Percentiles rank a stretch among this genome's conserved stretches.
Conservation (phyloP, 1,140 invertebrate genomes). For the Drosophila equinoxialis region DNA sequence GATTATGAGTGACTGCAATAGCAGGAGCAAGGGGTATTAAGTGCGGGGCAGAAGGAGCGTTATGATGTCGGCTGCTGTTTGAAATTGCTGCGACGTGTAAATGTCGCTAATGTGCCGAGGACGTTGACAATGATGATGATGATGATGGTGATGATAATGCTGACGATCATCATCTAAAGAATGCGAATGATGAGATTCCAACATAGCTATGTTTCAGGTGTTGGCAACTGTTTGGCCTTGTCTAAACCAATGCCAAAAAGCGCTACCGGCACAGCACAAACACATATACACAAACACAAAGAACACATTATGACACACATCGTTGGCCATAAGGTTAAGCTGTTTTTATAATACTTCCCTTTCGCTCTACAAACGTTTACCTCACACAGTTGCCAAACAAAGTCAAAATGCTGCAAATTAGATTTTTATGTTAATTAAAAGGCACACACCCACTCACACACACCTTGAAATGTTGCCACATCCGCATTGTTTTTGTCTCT, state of each 20-base stretch:
- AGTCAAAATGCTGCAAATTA: slow-evolving; percentile 73
- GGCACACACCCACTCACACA: slow-evolving; percentile 36
- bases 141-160: slow-evolving; percentile 29
- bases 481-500: background rate
- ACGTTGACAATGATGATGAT: slow-evolving; percentile 36
- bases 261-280: slow-evolving; percentile 31
- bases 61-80: slow-evolving; percentile 72
- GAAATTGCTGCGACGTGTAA: slow-evolving; percentile 80
- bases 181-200: slow-evolving; percentile 36
- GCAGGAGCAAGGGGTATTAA: background rate
- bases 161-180: slow-evolving; percentile 18
- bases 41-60: background rate
- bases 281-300: slow-evolving; percentile 16
- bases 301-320: slow-evolving; percentile 69
- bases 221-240: slow-evolving; percentile 65
- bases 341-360: slow-evolving; percentile 66
- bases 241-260: slow-evolving; percentile 71
- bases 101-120: slow-evolving; percentile 74
- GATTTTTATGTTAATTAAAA: slow-evolving; percentile 82
- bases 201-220: slow-evolving; percentile 66
- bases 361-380: slow-evolving; percentile 17
- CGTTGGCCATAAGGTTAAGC: slow-evolving; percentile 80
- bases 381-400: slow-evolving; percentile 38
- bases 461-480: slow-evolving; percentile 20
- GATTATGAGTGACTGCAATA: slow-evolving; percentile 69